A percentile compares a stretch with the other conserved stretches of the same genome.
These are phyloP conservation scores for Rhyacophila brunnea DNA, from an alignment of 1,140 invertebrate species.

Conservation along the genomic window DNA sequence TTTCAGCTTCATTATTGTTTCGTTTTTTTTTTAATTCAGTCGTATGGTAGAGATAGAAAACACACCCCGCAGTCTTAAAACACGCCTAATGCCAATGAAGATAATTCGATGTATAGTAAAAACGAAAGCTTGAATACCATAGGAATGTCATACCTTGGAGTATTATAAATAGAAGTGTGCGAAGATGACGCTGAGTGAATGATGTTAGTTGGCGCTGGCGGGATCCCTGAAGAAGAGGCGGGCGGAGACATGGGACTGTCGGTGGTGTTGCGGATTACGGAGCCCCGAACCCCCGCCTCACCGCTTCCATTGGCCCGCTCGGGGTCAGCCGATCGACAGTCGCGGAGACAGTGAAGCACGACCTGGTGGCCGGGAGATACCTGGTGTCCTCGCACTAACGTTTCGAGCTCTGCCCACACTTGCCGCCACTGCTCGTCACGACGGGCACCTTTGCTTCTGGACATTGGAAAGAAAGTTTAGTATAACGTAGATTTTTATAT, in stretches of 20 bases:
- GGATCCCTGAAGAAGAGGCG: conserved; percentile 31
- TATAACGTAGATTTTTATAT: too few relatives aligned
- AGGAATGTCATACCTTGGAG: conserved; percentile 31
- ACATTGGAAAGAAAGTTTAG: background rate
- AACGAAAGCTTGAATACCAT: too few relatives aligned
- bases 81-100: too few relatives aligned
- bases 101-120: too few relatives aligned
- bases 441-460: conserved; percentile 61
- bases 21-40: too few relatives aligned
- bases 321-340: conserved; percentile 62
- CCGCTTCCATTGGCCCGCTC: conserved; percentile 9
- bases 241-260: conserved; percentile 82
- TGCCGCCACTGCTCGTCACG: conserved; percentile 87
- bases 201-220: conserved; percentile 21
- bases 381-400: conserved; percentile 74
- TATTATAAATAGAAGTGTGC: conserved; percentile 31
- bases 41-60: too few relatives aligned
- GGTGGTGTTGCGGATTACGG: conserved; percentile 74
- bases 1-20: too few relatives aligned
- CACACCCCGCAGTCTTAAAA: too few relatives aligned
- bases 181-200: conserved; percentile 3
- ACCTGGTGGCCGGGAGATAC: conserved; percentile 68
- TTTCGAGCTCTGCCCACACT: conserved; percentile 88
- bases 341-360: conserved; percentile 80
- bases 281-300: conserved; percentile 55